These are phyloP conservation scores for Erebia aethiops DNA, from an alignment of 2,888 invertebrate genomes.

Conservation along the genomic window DNA sequence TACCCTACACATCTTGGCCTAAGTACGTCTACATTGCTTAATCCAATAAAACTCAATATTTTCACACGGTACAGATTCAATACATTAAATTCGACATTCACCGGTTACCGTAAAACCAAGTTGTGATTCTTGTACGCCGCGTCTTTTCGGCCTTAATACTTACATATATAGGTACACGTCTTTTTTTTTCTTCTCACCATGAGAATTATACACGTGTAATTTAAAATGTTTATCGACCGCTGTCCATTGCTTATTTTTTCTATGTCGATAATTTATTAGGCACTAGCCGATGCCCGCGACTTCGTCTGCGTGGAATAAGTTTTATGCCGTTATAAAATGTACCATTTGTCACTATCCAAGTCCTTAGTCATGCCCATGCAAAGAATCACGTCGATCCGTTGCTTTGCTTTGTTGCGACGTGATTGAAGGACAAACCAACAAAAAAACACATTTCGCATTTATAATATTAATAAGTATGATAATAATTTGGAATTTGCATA, in stretches of 20 bases:
- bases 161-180: no score
- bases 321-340: no score
- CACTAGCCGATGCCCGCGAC: no score
- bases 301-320: no score
- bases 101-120: constrained; percentile 13
- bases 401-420: no score
- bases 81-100: background rate
- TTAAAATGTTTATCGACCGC: constrained; percentile 27
- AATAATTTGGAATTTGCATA: background rate
- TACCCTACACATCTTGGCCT: background rate
- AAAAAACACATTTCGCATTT: no score
- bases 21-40: constrained; percentile 8
- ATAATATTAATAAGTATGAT: background rate
- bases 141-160: constrained; percentile 14
- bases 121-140: constrained; percentile 12
- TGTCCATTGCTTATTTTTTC: background rate
- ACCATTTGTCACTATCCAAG: no score
- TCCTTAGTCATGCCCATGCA: no score
- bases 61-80: constrained; percentile 8
- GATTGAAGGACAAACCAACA: no score
- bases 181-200: no score
- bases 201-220: constrained; percentile 3
- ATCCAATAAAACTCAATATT: background rate
- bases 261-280: constrained; percentile 7
- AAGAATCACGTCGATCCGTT: no score